Base-by-base conservation (phyloP, 2,888 invertebrate species). In the Calameuta pallipes region DNA sequence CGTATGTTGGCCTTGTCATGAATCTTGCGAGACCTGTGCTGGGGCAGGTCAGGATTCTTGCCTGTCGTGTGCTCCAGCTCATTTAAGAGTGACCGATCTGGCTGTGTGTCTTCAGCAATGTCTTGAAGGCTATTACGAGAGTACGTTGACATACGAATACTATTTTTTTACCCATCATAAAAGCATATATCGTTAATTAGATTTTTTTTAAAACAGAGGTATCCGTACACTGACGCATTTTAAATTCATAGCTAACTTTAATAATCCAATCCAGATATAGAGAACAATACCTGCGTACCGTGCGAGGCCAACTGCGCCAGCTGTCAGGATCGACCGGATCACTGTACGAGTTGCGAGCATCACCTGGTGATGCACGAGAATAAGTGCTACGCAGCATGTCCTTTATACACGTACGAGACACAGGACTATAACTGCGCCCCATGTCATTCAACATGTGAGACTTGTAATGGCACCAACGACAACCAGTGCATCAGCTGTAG, bases 11-110 rank as follows among this genome's bases (percentile, higher is more conserved):
- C 96, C 96, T 0, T 98, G 98, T 87, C 97, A 97, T 89, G 96
- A 97, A 88, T 96, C 97, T 23, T 98, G 98, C 88, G 96, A 96
- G 89, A 97, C 96, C 30, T 98, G 98, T 87, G 96, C 96, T 35
- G 98, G 97, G 11, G 95, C 97, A 4, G 96, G 97, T 15, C 96
- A 96, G 89, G 96, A 97, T 89, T 96, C 96, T 77, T 97, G 97
- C 88, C 92, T 97, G 73, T 95, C 96, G 3, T 97, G 97, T 91
- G 96, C 96, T 0, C 96, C 96, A 4, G 96, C 96, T 74, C 96
- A 97, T 90, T 93, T 97, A 74, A 94, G 96, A 87, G 96, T 97
- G 76, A 95, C 95, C 30, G 97, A 97, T 92, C 93, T 97, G 80
- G 96, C 96, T 71, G 96, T 97, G 33, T 98, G 98, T 87, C 93